These are phyloP conservation scores for Brassicogethes aeneus DNA, from an alignment of 2,888 invertebrate species.

Conservation along the genomic window DNA sequence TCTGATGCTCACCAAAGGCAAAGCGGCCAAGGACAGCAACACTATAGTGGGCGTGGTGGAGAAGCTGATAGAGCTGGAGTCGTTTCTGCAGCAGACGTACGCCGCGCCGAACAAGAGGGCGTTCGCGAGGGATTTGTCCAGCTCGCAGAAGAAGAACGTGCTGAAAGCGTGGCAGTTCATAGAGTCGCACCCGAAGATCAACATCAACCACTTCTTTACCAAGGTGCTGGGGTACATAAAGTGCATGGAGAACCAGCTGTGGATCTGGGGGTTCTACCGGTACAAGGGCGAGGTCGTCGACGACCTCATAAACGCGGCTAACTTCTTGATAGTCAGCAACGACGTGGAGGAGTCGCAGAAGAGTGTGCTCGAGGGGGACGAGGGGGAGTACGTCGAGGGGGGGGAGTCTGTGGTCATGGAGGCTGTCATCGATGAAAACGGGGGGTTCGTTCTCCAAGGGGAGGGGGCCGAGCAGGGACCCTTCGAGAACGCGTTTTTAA, in stretches of 20 bases:
- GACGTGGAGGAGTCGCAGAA: constrained; percentile 10
- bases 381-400: constrained; percentile 13
- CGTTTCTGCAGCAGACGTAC: constrained; percentile 28
- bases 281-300: constrained; percentile 27
- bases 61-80: constrained; percentile 34
- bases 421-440: constrained; percentile 28
- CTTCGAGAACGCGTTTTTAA: constrained; percentile 19
- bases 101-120: constrained; percentile 27
- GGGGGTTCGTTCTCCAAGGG: constrained; percentile 21
- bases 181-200: constrained; percentile 35
- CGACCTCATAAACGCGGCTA: constrained; percentile 30
- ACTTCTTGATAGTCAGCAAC: constrained; percentile 25
- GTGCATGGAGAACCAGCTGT: constrained; percentile 38
- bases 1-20: constrained; percentile 30
- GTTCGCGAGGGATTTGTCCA: constrained; percentile 32
- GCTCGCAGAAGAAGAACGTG: constrained; percentile 36
- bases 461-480: constrained; percentile 8
- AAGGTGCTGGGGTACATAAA: constrained; percentile 38
- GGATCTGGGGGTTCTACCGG: constrained; percentile 39
- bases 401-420: constrained; percentile 26
- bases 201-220: constrained; percentile 34
- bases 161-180: constrained; percentile 36
- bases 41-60: constrained; percentile 28
- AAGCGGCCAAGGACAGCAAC: constrained; percentile 21
- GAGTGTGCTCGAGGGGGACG: constrained; percentile 14